Evolutionary conservation across 1,140 invertebrate genomes (phyloP).

Genomic region (Drosophila simulans): DNA sequence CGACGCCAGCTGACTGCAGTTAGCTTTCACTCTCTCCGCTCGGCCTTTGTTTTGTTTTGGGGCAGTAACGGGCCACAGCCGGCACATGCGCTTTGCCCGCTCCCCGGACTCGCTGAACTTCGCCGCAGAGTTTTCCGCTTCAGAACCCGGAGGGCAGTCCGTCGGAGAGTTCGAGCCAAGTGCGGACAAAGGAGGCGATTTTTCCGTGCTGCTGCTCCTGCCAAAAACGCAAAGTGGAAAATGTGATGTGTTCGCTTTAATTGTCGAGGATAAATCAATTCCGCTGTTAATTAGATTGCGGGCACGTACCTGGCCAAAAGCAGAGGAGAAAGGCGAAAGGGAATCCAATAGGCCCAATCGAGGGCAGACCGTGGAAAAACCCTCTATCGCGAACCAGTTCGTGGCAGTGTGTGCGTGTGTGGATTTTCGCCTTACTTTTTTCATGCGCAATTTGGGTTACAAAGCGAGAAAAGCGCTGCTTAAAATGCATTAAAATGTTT

Average conservation of each 20-base stretch:
- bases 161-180: slow-evolving; percentile 50
- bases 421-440: slow-evolving; percentile 71
- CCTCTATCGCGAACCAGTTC: slow-evolving; percentile 17
- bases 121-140: slow-evolving; percentile 67
- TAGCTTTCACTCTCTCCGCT: slow-evolving; percentile 55
- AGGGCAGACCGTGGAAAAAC: slow-evolving; percentile 53
- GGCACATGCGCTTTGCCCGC: slow-evolving; percentile 58
- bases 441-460: slow-evolving; percentile 81
- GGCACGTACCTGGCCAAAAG: slow-evolving; percentile 8
- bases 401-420: slow-evolving; percentile 42
- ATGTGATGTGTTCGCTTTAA: slow-evolving; percentile 37
- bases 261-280: slow-evolving; percentile 38
- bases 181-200: slow-evolving; percentile 39
- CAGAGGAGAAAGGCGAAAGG: background rate
- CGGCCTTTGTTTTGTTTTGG: slow-evolving; percentile 69
- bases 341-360: slow-evolving; percentile 35
- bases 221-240: slow-evolving; percentile 34
- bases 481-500: slow-evolving; percentile 76
- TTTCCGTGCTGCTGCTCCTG: slow-evolving; percentile 33
- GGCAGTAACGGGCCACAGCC: slow-evolving; percentile 52
- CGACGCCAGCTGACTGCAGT: slow-evolving; percentile 54
- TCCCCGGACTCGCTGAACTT: slow-evolving; percentile 53
- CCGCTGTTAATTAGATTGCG: slow-evolving; percentile 29
- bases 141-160: slow-evolving; percentile 73
- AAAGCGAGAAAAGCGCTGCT: slow-evolving; percentile 72